Conservation (phyloP, 2,888 invertebrate genomes). For the Chromoteleia sp. region DNA sequence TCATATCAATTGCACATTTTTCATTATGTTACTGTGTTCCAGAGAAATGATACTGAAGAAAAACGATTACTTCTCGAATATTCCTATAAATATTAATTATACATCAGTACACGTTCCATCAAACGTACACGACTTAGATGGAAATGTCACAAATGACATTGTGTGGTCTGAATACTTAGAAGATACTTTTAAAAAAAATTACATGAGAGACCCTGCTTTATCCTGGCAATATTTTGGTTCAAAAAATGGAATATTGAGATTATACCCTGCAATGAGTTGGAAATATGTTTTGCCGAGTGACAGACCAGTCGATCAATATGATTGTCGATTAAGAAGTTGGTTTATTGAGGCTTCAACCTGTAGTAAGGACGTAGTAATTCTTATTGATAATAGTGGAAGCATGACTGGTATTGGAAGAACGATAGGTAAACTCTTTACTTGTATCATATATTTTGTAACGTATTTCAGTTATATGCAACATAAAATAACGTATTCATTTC, state of each 20-base stretch:
- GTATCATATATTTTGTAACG: no score
- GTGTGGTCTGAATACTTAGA: slow-evolving; percentile 96
- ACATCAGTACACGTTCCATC: slow-evolving; percentile 98
- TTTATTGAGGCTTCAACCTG: slow-evolving; percentile 99
- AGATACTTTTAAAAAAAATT: slow-evolving; percentile 93
- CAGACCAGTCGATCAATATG: slow-evolving; percentile 90
- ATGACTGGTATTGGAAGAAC: slow-evolving; percentile 93
- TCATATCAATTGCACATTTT: no score
- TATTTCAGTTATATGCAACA: no score
- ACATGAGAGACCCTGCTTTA: slow-evolving; percentile 91
- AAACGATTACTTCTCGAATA: slow-evolving; percentile 94
- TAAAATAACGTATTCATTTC: no score
- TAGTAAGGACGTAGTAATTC: slow-evolving; percentile 97
- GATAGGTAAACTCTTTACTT: slow-evolving; percentile 85
- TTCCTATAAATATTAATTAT: slow-evolving; percentile 91
- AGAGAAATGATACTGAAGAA: slow-evolving; percentile 86
- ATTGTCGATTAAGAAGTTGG: slow-evolving; percentile 97
- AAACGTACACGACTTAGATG: slow-evolving; percentile 92
- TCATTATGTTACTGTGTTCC: slow-evolving; percentile 7
- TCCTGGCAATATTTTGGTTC: slow-evolving; percentile 99
- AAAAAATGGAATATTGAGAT: slow-evolving; percentile 95
- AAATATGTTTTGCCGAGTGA: slow-evolving; percentile 67
- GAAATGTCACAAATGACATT: slow-evolving; percentile 90
- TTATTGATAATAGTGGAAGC: slow-evolving; percentile 98
- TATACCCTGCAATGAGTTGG: slow-evolving; percentile 90